Evolutionary conservation across 2,113 vertebrate species (phyloP), one percentile per base, ranked within the genome.

Genomic region (Trichomycterus rosablanca): DNA sequence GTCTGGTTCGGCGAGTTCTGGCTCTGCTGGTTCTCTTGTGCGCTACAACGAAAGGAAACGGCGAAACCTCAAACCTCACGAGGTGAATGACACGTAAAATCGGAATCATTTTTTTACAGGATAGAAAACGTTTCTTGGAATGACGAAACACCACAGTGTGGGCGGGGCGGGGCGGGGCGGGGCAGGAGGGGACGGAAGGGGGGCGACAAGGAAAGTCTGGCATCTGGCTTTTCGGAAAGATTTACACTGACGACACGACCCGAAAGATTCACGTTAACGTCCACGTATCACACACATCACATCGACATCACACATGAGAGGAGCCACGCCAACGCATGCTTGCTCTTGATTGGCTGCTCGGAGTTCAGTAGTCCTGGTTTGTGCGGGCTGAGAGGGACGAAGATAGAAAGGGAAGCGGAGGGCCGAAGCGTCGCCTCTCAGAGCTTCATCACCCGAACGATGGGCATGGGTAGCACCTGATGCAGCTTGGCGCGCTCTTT

Each of bases 381-480:
- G 34, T 57, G 58, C 28, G 59, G 24, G 44, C 12, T 22, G 34
- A 28, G 55, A 14, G 35, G 1, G 1, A 28, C 7, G 53, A 7
- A 0, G 9, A 40, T 48, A 18, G 16, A 10, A 44, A 40, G 37
- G 37, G 9, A 3, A 9, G 9, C 14, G 9, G 9, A 10, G 34
- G 37, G 37, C 14, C 4, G 12, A n/a, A n/a, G 3, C 1, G 14
- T 40, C 15, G 37, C 83, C 77, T 34, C 79, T 97, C 87, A 96
- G 76, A 98, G 80, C 74, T 86, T 90, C 86, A 84, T 87, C 80
- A 86, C 90, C 76, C 80, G 88, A 73, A 87, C 73, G 70, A 93
- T 88, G 8, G 91, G 91, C 50, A 93, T 63, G 19, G 92, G 91
- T 55, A 94, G 80, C 0, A 85, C 91, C 72, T 93, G 89, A 60